Base-by-base conservation (phyloP, 2,888 invertebrate genomes). In the Geophilus truncorum region DNA sequence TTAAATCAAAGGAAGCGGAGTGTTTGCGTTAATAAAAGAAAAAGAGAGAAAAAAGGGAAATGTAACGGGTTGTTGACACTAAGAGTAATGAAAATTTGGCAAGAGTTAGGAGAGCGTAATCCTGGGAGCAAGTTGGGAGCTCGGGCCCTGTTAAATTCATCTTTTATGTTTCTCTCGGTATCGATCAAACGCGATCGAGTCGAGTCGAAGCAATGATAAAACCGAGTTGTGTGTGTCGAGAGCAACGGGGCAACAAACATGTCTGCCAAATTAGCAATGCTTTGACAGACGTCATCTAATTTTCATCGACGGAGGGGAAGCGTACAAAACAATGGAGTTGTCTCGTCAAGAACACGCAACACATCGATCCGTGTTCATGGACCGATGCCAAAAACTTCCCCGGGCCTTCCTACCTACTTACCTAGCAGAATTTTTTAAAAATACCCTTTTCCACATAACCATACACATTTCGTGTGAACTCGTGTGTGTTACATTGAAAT, bases 221-320 rank as follows among this genome's bases (percentile, higher is more conserved):
- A 70, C 25, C 5, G 51, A 51, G 45, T 36, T 36, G 36, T 15
- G 5, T 0, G 36, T 2, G 40, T n/a, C n/a, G n/a, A n/a, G 9
- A 32, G 9, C 32, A 51, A n/a, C 7, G 21, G 18, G 51, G 18
- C 25, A n/a, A 25, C 15, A 70, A 70, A 70, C 70, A 70, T 70
- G 70, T 70, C 70, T 25, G 70, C 70, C 70, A 70, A 70, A 70
- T 70, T 70, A 70, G 70, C 70, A 70, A 70, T 70, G 70, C 70
- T 70, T 70, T 70, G 70, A 70, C 70, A 70, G 70, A 70, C 70
- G 70, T 70, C 70, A 70, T 70, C 70, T 70, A 70, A 70, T 70
- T 70, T 70, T 70, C 70, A 70, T 70, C 70, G 70, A 70, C 28
- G 70, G 70, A 70, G 70, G 9, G 28, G 70, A 62, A 70, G 70